Evolutionary conservation across 2,113 vertebrate species (phyloP), one percentile per base, ranked within the genome.

Genomic region (Hoplias malabaricus): DNA sequence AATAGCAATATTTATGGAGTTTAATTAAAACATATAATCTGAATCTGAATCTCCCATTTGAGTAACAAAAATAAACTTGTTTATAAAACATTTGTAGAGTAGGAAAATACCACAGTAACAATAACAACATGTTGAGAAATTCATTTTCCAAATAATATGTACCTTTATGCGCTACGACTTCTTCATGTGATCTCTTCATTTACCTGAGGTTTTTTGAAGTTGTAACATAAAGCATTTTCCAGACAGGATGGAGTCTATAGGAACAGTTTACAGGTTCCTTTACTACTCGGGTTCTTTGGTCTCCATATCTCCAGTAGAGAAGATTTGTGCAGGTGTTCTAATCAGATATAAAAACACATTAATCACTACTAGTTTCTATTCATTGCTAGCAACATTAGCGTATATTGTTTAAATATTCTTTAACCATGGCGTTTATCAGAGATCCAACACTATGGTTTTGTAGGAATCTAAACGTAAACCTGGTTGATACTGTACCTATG

Each of bases 401-500:
- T 46, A 3, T 46, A 46, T 46, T 12, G 43, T 8, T 16, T 12
- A 46, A 46, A 2, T 14, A 46, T 46, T 16, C 9, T 2, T 46
- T 48, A 19, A 48, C 5, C 14, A 61, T 27, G 31, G 29, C 16
- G 19, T 33, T 34, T 61, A 16, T 19, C 13, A 34, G 9, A 9
- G 29, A 11, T 25, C 33, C 46, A 43, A 21, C 5, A 16, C 23
- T 29, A 50, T 23, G 10, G 1, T 63, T 7, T 16, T 38, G 46
- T 50, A n/a, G 14, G 9, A 34, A 13, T 2, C 12, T 57, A 12
- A 66, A 21, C 14, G 5, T 42, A 4, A 53, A 0, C 13, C 21
- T 71, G 11, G 19, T 10, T 21, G 34, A 29, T 42, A 31, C 34
- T 34, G 43, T 87, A 86, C 91, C 87, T 88, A 56, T 86, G 75